Percentiles rank a stretch among this genome's conserved stretches.
Evolutionary conservation across 2,113 vertebrate species (phyloP).

Genomic region (mouse (Mus musculus)): GRCm39 chr1:54785001-54785500

Average conservation of each 20-base stretch:
- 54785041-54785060: background rate
- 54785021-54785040: background rate
- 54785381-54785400: background rate
- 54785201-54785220: constrained; percentile 41
- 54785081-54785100: background rate
- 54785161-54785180: background rate
- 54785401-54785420: background rate
- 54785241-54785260: background rate
- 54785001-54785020: background rate
- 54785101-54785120: background rate
- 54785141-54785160: constrained; percentile 7
- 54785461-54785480: background rate
- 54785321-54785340: background rate
- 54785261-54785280: constrained; percentile 20
- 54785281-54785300: background rate
- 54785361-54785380: background rate
- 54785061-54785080: constrained; percentile 38
- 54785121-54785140: constrained; percentile 33
- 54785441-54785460: background rate
- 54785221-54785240: background rate
- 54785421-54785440: background rate
- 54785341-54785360: background rate
- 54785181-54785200: background rate
- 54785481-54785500: background rate
- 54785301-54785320: background rate